Evolutionary conservation across 2,797 vertebrate species (phyloP).

Genomic region (Aeoliscus strigatus): DNA sequence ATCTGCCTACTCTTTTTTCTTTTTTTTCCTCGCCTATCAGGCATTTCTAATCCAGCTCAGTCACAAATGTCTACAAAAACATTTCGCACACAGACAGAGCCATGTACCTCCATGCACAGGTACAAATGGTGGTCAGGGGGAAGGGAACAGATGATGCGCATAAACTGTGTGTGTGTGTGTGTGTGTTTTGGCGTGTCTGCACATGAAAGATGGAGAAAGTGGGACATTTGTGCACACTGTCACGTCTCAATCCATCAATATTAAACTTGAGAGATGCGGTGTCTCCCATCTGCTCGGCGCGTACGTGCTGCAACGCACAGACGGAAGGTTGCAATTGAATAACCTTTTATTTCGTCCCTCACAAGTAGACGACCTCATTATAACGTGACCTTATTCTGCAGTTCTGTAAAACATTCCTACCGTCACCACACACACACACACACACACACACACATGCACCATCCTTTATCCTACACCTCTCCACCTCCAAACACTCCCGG

Average conservation of each 20-base stretch:
- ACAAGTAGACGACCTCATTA: conserved; percentile 51
- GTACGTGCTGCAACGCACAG: no score
- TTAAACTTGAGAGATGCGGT: conserved; percentile 16
- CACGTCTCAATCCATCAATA: conserved; percentile 21
- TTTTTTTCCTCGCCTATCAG: no score
- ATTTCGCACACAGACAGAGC: no score
- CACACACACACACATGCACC: no score
- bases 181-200: background rate
- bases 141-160: conserved; percentile 52
- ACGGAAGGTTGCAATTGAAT: conserved; percentile 20
- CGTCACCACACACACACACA: no score
- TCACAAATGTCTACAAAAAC: no score
- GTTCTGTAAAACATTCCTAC: conserved; percentile 28
- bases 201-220: conserved; percentile 28
- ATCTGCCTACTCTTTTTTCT: no score
- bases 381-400: conserved; percentile 55
- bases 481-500: conserved; percentile 33
- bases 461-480: conserved; percentile 51
- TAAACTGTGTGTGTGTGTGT: conserved; percentile 37
- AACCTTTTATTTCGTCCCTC: conserved; percentile 48
- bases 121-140: no score
- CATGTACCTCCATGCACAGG: no score
- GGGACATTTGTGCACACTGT: conserved; percentile 18
- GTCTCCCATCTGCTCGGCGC: conserved; percentile 1
- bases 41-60: no score